Conservation (phyloP, 2,888 invertebrate species). For the Heteropelma amictum region DNA sequence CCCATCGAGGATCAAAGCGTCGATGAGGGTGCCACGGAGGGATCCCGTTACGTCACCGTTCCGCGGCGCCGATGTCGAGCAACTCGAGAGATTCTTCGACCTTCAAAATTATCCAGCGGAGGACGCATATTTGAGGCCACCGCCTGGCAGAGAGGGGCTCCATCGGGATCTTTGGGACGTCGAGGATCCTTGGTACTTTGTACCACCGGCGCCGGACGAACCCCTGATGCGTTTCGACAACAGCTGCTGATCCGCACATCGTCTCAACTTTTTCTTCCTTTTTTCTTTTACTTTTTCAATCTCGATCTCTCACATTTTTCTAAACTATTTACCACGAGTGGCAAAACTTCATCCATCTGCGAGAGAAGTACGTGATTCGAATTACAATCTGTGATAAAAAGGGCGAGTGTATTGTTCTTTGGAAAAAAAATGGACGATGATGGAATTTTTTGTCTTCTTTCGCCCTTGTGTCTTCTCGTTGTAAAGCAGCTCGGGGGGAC, state of each 20-base stretch:
- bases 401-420: no score
- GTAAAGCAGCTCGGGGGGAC: no score
- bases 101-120: slow-evolving; percentile 61
- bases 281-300: neutral
- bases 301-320: no score
- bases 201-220: slow-evolving; percentile 44
- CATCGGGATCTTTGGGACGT: slow-evolving; percentile 68
- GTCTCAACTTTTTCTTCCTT: neutral
- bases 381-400: no score
- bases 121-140: slow-evolving; percentile 50
- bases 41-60: slow-evolving; percentile 20
- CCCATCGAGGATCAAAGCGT: slow-evolving; percentile 59
- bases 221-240: slow-evolving; percentile 63
- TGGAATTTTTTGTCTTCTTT: no score
- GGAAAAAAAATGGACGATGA: no score
- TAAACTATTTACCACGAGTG: no score
- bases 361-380: no score
- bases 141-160: slow-evolving; percentile 62
- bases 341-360: no score
- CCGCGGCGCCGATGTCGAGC: slow-evolving; percentile 57
- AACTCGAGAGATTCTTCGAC: slow-evolving; percentile 68
- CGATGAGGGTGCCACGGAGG: slow-evolving; percentile 54
- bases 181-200: slow-evolving; percentile 68
- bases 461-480: no score
- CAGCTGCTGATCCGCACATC: neutral